Evolutionary conservation across 2,113 vertebrate genomes (phyloP).

Genomic region (Lepus americanus): DNA sequence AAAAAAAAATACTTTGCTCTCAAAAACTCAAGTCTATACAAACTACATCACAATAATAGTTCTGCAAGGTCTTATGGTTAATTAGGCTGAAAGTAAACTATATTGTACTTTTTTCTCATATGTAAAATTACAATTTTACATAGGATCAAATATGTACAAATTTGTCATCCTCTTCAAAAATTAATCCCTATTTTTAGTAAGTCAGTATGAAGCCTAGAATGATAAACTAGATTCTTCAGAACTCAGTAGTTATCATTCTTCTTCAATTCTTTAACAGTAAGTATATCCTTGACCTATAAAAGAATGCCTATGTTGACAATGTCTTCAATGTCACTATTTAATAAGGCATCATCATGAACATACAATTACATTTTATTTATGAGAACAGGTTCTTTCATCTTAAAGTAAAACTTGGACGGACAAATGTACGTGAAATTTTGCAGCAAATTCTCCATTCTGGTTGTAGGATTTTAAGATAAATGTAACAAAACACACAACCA

Average conservation of each 20-base stretch:
- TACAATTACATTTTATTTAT: slow-evolving; percentile 13
- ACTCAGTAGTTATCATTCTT: slow-evolving; percentile 46
- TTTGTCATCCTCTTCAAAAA: slow-evolving; percentile 63
- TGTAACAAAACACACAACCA: slow-evolving; percentile 41
- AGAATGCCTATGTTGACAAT: slow-evolving; percentile 50
- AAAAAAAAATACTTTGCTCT: slow-evolving; percentile 55
- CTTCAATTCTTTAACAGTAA: slow-evolving; percentile 64
- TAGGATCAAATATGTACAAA: neutral
- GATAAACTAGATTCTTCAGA: slow-evolving; percentile 64
- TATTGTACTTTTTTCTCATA: neutral
- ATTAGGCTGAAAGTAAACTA: slow-evolving; percentile 52
- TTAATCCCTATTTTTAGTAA: slow-evolving; percentile 35
- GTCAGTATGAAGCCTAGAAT: neutral
- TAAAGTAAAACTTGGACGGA: slow-evolving; percentile 7
- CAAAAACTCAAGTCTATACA: slow-evolving; percentile 28
- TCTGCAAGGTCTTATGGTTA: neutral
- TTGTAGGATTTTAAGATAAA: slow-evolving; percentile 61
- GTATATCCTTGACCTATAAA: slow-evolving; percentile 53
- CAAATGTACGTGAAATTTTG: slow-evolving; percentile 35
- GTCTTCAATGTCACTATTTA: slow-evolving; percentile 59
- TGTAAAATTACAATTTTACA: slow-evolving; percentile 42
- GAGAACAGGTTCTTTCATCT: neutral
- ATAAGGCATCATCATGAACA: slow-evolving; percentile 29
- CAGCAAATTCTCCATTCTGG: slow-evolving; percentile 33
- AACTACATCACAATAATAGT: slow-evolving; percentile 32